Evolutionary conservation across 1,140 invertebrate genomes (phyloP).

Genomic region (Palaemon carinicauda): DNA sequence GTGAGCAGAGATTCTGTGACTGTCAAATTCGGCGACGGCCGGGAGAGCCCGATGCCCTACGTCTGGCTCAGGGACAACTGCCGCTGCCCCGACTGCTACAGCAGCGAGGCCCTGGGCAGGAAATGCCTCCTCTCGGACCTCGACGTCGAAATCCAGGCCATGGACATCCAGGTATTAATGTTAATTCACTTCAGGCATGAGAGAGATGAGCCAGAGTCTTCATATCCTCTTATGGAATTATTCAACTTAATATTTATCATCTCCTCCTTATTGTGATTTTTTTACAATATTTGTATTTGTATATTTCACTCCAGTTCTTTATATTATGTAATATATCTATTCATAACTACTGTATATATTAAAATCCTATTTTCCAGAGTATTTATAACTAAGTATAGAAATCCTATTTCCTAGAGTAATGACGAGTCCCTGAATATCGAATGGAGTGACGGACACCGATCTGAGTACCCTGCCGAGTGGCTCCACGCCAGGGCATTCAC

Average conservation of each 20-base stretch:
- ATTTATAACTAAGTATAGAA: not conserved
- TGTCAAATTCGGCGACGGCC: not conserved
- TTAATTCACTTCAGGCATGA: too few species aligned
- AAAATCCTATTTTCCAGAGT: too few species aligned
- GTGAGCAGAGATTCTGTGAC: not conserved
- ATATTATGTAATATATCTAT: too few species aligned
- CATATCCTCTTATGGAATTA: too few species aligned
- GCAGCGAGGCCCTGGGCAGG: conserved; percentile 70
- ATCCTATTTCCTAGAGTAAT: not conserved
- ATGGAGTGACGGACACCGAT: conserved; percentile 73
- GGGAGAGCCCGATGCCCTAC: conserved; percentile 66
- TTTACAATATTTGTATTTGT: too few species aligned
- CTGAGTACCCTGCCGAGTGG: conserved; percentile 69
- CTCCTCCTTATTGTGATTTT: too few species aligned
- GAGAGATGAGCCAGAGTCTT: too few species aligned
- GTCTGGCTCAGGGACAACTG: conserved; percentile 77
- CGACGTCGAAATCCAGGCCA: conserved; percentile 66
- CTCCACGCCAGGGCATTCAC: conserved; percentile 71
- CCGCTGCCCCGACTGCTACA: conserved; percentile 72
- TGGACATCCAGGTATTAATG: conserved; percentile 56
- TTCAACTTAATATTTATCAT: too few species aligned
- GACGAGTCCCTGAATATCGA: conserved; percentile 62
- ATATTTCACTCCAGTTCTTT: too few species aligned
- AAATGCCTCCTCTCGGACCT: conserved; percentile 70
- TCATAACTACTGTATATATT: too few species aligned